Base-by-base conservation (phyloP, 2,797 vertebrate genomes). In the Scyliorhinus canicula region DNA sequence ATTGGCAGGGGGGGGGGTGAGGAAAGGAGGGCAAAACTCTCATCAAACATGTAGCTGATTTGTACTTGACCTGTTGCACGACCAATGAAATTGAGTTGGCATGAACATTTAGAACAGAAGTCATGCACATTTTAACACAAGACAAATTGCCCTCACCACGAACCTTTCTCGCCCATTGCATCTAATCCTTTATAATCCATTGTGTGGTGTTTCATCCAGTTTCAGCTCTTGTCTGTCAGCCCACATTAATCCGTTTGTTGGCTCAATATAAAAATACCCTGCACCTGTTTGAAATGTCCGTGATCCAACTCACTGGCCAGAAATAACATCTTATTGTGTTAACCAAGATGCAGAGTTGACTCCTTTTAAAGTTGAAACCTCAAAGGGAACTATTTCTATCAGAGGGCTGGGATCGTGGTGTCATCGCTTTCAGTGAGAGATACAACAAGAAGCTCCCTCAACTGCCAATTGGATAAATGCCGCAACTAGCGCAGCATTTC, bases 291-390 rank as follows among this genome's bases (percentile, higher is more conserved):
- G 40, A 65, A 91, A 65, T 91, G 26, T 74, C 67, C 69, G 19
- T 26, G 67, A 74, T 74, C 65, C 12, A 47, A 69, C 67, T 74
- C 93, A 74, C 14, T 94, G 65, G 93, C 67, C 93, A 94, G 55
- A 94, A 94, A 94, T 94, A 94, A 94, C 74, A 94, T 50, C 93
- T 94, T 94, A 74, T 93, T 94, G 28, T 74, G 21, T 74, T 74
- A 74, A 71, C 28, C 14, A 74, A 94, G 67, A 50, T 52, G 44
- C 47, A n/a, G 4, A 24, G 31, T 74, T 94, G 67, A 71, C 31
- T 44, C 93, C 93, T 94, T 94, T 94, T 94, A 52, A 94, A 94
- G 93, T 24, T 94, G 67, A 52, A 65, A 65, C 60, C n/a, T 44
- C 60, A n/a, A n/a, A n/a, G 85, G 40, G 19, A 8, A 71, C 93